These are phyloP conservation scores for Invenusta paracnida DNA, from an alignment of 2,888 invertebrate genomes.

Conservation along the genomic window DNA sequence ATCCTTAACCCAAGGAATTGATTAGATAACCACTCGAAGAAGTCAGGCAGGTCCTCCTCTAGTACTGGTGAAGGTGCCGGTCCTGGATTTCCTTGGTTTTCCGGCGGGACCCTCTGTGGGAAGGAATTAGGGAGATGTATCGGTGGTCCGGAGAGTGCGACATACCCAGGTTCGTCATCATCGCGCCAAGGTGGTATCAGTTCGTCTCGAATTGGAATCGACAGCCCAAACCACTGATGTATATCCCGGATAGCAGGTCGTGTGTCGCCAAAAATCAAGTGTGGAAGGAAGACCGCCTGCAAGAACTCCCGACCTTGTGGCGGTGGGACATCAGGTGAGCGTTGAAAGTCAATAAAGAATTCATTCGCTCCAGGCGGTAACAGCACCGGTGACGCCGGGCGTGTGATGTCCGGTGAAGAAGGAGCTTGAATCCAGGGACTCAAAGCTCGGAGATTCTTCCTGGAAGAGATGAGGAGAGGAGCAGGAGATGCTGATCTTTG, in stretches of 20 bases:
- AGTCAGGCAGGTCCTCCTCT: not conserved
- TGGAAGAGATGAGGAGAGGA: too few relatives aligned
- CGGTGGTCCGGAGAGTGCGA: not conserved
- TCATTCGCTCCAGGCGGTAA: too few relatives aligned
- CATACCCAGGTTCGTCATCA: not conserved
- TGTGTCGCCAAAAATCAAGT: not conserved
- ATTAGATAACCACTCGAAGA: not conserved
- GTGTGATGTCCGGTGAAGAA: too few relatives aligned
- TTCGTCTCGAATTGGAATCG: not conserved
- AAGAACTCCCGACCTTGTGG: not conserved
- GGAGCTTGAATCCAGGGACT: too few relatives aligned
- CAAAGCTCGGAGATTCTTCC: too few relatives aligned
- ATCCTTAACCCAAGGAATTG: not conserved
- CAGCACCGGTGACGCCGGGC: too few relatives aligned
- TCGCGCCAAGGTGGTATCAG: not conserved
- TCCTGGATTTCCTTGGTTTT: too few relatives aligned
- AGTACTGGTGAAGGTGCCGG: not conserved
- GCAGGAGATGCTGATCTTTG: too few relatives aligned
- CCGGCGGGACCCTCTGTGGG: not conserved
- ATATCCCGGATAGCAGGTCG: too few relatives aligned
- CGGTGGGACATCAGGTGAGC: too few relatives aligned
- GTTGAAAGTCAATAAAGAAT: too few relatives aligned
- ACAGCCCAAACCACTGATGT: not conserved
- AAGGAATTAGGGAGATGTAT: not conserved
- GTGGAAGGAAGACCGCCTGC: not conserved